Evolutionary conservation across 2,113 vertebrate genomes (phyloP), one percentile per base, ranked within the genome.

Genomic region (Anas platyrhynchos): DNA sequence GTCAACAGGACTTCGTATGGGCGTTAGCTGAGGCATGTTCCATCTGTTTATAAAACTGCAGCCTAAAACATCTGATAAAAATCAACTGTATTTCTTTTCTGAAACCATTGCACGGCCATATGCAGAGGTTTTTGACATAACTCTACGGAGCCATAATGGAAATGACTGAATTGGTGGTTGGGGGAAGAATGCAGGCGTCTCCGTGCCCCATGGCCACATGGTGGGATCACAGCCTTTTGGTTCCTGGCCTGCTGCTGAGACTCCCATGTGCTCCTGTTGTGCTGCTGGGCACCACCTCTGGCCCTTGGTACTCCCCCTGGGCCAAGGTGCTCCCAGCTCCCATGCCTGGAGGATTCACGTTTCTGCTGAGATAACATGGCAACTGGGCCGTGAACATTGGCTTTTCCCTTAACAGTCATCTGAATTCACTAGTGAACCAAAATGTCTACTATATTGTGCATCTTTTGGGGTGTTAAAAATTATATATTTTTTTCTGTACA

Each of bases 181-280:
- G 16, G 44, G 27, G 34, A 32, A 34, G 80, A 27, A 29, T 5
- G 34, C 29, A 67, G 66, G 38, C 43, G 1, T 46, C 48, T 72
- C 58, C 38, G 54, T 43, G 71, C 62, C 41, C 43, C 0, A 0
- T 1, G 48, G 59, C 25, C 0, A 0, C 0, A 0, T 36, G 6
- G 17, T 20, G 6, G 11, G 63, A 8, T 4, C 48, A 16, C 44
- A 6, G 62, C 21, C 36, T 7, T 27, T 46, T 8, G 7, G 5
- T 2, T 25, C 34, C 67, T 61, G n/a, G 18, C 23, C 10, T 46
- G 29, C 58, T 94, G 48, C 62, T 38, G 86, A 43, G 82, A 55
- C 16, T 38, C 32, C 69, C 32, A 0, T 48, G 46, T 48, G 46
- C 10, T 48, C 46, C 46, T 13, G 1, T 20, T 2, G 22, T 8